phyloP scores from a whole-genome alignment of 1,140 invertebrate genomes.

The Caenorhabditis briggsae region DNA sequence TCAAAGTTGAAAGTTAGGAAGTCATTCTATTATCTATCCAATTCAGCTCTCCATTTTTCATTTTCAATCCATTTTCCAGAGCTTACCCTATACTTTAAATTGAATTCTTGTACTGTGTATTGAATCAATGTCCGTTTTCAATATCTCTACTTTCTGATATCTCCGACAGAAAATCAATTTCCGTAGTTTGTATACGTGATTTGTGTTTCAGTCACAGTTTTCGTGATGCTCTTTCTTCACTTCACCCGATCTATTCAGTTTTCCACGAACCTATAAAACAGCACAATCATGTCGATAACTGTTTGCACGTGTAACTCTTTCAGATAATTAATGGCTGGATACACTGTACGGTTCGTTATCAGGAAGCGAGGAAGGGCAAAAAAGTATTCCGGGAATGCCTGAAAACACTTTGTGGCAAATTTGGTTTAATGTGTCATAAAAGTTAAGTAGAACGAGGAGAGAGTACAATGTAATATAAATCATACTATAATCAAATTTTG shows the following conservation, averaged over 20 bases:
- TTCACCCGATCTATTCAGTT: conserved; percentile 34
- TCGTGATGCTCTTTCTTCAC: background rate
- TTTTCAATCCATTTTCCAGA: too few species aligned
- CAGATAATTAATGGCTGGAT: conserved; percentile 6
- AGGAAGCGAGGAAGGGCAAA: background rate
- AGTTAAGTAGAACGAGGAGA: background rate
- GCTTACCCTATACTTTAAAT: too few species aligned
- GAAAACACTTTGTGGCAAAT: background rate
- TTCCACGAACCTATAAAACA: conserved; percentile 45
- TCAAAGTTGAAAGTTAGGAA: too few species aligned
- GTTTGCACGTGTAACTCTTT: conserved; percentile 46
- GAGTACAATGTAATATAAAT: background rate
- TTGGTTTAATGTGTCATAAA: background rate
- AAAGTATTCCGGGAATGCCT: conserved; percentile 37
- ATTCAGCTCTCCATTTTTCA: too few species aligned
- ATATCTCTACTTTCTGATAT: background rate
- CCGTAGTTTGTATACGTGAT: conserved; percentile 43
- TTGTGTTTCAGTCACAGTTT: conserved; percentile 19
- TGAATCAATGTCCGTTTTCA: background rate
- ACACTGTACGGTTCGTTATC: conserved; percentile 22
- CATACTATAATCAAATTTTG: too few species aligned
- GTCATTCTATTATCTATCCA: too few species aligned
- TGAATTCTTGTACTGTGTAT: too few species aligned
- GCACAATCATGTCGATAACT: conserved; percentile 24
- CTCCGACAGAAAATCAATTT: background rate